Evolutionary conservation across 2,888 invertebrate species (phyloP).

Genomic region (Margaritifera margaritifera): DNA sequence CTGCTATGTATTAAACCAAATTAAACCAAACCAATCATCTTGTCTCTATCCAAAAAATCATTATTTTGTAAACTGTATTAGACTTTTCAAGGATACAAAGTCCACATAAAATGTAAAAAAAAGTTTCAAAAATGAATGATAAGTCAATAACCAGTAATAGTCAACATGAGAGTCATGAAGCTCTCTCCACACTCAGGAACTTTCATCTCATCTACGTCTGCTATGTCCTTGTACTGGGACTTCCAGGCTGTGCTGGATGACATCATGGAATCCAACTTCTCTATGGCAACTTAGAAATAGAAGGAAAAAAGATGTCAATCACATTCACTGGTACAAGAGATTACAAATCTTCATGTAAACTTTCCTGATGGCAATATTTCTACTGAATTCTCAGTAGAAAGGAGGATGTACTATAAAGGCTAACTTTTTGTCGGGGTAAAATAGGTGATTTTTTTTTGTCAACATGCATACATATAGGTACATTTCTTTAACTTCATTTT

Average conservation of each 20-base stretch:
- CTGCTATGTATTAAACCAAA: too few relatives aligned
- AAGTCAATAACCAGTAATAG: slow-evolving; percentile 81
- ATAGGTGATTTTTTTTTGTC: too few relatives aligned
- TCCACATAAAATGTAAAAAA: too few relatives aligned
- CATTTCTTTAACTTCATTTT: too few relatives aligned
- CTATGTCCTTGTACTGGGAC: slow-evolving; percentile 73
- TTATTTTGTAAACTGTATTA: too few relatives aligned
- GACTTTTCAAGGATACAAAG: too few relatives aligned
- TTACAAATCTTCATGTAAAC: too few relatives aligned
- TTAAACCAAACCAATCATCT: too few relatives aligned
- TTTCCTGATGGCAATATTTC: background rate
- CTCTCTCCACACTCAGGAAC: slow-evolving; percentile 92
- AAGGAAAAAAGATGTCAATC: background rate
- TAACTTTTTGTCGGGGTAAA: too few relatives aligned
- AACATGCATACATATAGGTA: too few relatives aligned
- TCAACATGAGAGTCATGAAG: slow-evolving; percentile 87
- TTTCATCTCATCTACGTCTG: slow-evolving; percentile 73
- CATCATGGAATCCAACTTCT: slow-evolving; percentile 91
- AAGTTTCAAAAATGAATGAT: background rate
- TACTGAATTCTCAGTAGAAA: background rate
- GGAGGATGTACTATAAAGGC: background rate
- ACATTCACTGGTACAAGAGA: too few relatives aligned
- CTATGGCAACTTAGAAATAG: slow-evolving; percentile 82
- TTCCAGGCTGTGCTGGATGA: slow-evolving; percentile 81
- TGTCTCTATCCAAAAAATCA: too few relatives aligned